Evolutionary conservation across 2,888 invertebrate genomes (phyloP).

Genomic region (Acheta domesticus): DNA sequence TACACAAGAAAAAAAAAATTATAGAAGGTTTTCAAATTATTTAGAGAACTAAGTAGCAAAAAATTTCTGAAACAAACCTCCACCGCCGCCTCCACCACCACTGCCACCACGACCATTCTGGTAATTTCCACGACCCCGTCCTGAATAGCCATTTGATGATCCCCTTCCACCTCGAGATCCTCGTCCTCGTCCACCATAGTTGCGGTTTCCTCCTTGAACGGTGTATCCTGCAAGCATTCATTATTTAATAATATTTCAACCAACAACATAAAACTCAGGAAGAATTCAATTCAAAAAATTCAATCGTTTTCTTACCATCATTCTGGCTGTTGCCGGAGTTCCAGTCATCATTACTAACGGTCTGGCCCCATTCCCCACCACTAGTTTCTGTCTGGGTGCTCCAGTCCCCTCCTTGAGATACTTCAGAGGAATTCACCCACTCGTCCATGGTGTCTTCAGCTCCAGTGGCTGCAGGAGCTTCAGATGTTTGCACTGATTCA

Average conservation of each 20-base stretch:
- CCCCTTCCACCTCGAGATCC: slow-evolving; percentile 51
- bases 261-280: neutral
- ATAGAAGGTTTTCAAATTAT: neutral
- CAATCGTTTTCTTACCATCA: slow-evolving; percentile 23
- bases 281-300: neutral
- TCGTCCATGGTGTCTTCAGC: neutral
- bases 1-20: slow-evolving; percentile 27
- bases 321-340: slow-evolving; percentile 25
- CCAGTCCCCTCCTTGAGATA: slow-evolving; percentile 25
- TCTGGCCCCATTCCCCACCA: slow-evolving; percentile 24
- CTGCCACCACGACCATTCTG: slow-evolving; percentile 47
- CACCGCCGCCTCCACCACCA: slow-evolving; percentile 20
- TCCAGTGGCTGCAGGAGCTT: neutral
- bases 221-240: slow-evolving; percentile 26
- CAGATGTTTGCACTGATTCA: neutral
- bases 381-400: slow-evolving; percentile 26
- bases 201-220: slow-evolving; percentile 41
- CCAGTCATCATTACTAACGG: slow-evolving; percentile 2
- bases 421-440: neutral
- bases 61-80: no score
- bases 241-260: neutral
- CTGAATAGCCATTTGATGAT: slow-evolving; percentile 48
- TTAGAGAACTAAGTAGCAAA: no score
- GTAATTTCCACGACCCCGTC: slow-evolving; percentile 51
- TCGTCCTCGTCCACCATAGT: slow-evolving; percentile 49